Base-by-base conservation (phyloP, 2,113 vertebrate genomes). In the Tetrax tetrax region DNA sequence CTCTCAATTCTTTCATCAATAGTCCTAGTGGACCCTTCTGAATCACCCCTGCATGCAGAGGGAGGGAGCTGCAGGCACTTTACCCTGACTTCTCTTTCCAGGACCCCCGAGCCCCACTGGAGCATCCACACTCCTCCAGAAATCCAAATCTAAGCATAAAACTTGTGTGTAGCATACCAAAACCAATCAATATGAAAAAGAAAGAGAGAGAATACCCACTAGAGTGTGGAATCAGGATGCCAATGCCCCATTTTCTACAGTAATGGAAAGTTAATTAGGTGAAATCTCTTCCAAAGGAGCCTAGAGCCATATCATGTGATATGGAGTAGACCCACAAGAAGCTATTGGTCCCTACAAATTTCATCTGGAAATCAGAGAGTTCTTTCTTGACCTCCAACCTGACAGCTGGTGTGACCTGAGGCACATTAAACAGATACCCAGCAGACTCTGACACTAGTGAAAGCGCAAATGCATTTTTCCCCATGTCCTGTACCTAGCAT, bases 301-400 rank as follows among this genome's bases (percentile, higher is more conserved):
- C 47, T 75, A 65, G 25, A 69, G 9, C 4, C 20, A 2, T 48
- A 43, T 35, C 23, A n/a, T 4, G 0, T 1, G 0, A 29, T 70
- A 35, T 2, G 3, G 27, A 64, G 20, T 10, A 72, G 24, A 35
- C 10, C 14, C 8, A 5, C 5, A 6, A 51, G 86, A 61, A 74
- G 4, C 15, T 56, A 14, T 16, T 54, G 4, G 3, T 31, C 82
- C 37, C 37, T 60, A 13, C 54, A 18, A 83, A 51, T 65, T 89
- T 38, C 3, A 29, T 61, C 35, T 70, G 64, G n/a, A 93, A 91
- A 91, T 33, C 12, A 81, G 37, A 69, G 6, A 77, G 12, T 66
- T 77, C 12, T 69, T 65, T 13, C 41, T 78, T 43, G 27, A 74
- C 9, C 6, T 75, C 21, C 47, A 88, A 14, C 11, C 11, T 79